A percentile compares a stretch with the other conserved stretches of the same genome.
Conservation (phyloP, 2,113 vertebrate genomes). For the Sceloporus tristichus region DNA sequence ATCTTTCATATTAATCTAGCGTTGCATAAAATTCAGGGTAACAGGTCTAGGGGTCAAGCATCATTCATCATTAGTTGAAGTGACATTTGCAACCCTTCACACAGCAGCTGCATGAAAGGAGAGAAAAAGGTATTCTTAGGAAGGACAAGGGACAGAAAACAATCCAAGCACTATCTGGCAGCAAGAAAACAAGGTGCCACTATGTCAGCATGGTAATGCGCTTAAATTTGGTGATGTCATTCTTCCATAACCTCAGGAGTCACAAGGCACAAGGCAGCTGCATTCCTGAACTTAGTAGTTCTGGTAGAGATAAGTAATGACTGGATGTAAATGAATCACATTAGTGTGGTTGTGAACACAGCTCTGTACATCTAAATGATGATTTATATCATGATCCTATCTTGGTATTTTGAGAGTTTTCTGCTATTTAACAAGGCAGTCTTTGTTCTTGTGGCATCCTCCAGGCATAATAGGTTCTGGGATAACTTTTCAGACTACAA, state of each 20-base stretch:
- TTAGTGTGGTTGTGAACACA: constrained; percentile 87
- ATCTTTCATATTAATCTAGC: constrained; percentile 87
- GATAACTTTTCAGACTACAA: constrained; percentile 90
- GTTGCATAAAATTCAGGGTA: constrained; percentile 86
- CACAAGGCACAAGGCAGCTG: constrained; percentile 92
- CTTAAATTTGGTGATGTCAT: constrained; percentile 94
- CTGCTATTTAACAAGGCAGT: constrained; percentile 89
- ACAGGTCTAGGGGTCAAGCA: constrained; percentile 90
- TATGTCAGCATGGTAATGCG: constrained; percentile 92
- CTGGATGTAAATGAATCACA: constrained; percentile 91
- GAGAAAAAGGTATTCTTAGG: constrained; percentile 88
- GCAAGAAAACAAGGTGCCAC: constrained; percentile 95
- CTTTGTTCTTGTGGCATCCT: constrained; percentile 91
- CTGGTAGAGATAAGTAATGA: constrained; percentile 87
- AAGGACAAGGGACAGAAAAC: constrained; percentile 84
- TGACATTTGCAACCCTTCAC: constrained; percentile 95
- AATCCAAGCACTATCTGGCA: constrained; percentile 85
- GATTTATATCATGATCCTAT: constrained; percentile 97
- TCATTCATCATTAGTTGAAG: constrained; percentile 98
- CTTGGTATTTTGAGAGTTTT: constrained; percentile 83
- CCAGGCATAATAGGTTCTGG: constrained; percentile 88
- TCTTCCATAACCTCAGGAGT: constrained; percentile 86
- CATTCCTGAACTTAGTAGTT: constrained; percentile 90
- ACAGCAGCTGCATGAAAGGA: constrained; percentile 87
- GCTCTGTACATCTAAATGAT: constrained; percentile 91